These are phyloP conservation scores for Leuctra nigra DNA, from an alignment of 2,888 invertebrate genomes.

Conservation along the genomic window DNA sequence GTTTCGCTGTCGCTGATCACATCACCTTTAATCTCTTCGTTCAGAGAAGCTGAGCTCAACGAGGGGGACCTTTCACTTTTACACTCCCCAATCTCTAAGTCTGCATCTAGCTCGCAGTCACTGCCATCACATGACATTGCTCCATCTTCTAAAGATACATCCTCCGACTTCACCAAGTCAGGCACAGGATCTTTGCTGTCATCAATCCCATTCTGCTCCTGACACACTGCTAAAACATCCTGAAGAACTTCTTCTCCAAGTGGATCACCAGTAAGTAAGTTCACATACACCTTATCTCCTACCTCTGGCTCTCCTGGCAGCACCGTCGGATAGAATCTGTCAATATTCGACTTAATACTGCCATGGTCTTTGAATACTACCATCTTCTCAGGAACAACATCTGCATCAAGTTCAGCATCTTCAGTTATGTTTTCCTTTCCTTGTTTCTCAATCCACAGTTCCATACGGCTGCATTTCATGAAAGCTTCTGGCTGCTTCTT, in stretches of 20 bases:
- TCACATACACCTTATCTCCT: constrained; percentile 32
- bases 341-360: constrained; percentile 14
- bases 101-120: neutral
- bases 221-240: constrained; percentile 12
- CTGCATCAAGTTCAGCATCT: neutral
- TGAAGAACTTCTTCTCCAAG: constrained; percentile 16
- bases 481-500: constrained; percentile 49
- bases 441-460: constrained; percentile 46
- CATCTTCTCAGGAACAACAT: constrained; percentile 24
- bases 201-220: too few species aligned
- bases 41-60: neutral
- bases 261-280: constrained; percentile 27
- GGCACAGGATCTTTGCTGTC: neutral
- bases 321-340: constrained; percentile 20
- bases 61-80: neutral
- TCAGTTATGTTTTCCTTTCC: constrained; percentile 34
- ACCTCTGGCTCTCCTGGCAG: constrained; percentile 29
- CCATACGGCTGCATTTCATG: constrained; percentile 53
- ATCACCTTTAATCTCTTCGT: neutral
- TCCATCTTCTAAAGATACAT: too few species aligned
- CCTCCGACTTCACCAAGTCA: too few species aligned
- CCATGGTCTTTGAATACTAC: constrained; percentile 33
- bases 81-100: neutral
- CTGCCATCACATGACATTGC: neutral
- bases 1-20: constrained; percentile 8